Evolutionary conservation across 2,113 vertebrate genomes (phyloP).

Genomic region (Microtus pennsylvanicus): DNA sequence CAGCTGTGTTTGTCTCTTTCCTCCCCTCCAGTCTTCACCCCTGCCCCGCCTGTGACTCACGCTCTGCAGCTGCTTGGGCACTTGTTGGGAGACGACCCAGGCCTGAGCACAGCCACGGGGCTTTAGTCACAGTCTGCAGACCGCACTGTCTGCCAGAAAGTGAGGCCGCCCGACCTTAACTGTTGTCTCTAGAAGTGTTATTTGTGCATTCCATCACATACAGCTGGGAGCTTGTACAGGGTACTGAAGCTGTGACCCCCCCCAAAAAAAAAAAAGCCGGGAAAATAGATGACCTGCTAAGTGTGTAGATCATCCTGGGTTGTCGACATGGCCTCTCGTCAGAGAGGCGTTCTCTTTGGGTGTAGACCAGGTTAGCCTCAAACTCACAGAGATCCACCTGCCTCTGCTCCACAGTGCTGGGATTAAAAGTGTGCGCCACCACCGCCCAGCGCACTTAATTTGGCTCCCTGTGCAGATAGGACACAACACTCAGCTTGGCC

Average conservation of each 20-base stretch:
- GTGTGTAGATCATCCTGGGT: not conserved
- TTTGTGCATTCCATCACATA: accelerated
- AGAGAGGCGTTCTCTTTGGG: not conserved
- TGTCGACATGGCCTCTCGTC: not conserved
- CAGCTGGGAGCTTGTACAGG: not conserved
- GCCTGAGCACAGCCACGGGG: not conserved
- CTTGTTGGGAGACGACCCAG: not conserved
- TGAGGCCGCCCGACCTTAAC: not conserved
- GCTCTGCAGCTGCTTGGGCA: slow-evolving; percentile 18
- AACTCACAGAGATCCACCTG: not conserved
- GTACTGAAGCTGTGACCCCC: not conserved
- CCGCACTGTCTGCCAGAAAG: not conserved
- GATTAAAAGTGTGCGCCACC: not conserved
- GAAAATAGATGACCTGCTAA: not conserved
- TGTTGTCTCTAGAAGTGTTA: not conserved
- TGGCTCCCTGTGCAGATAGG: not conserved
- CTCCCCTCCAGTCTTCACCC: not conserved
- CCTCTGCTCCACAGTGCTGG: not conserved
- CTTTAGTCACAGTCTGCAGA: not conserved
- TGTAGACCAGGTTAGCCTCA: not conserved
- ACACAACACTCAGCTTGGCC: not conserved
- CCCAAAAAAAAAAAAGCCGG: too few species aligned
- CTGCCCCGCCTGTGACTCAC: not conserved
- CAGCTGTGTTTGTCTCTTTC: not conserved
- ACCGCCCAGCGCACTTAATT: not conserved